A percentile compares a stretch with the other conserved stretches of the same genome.
Conservation (phyloP, 2,888 invertebrate genomes). For the Lepidocyrtoides sp. region DNA sequence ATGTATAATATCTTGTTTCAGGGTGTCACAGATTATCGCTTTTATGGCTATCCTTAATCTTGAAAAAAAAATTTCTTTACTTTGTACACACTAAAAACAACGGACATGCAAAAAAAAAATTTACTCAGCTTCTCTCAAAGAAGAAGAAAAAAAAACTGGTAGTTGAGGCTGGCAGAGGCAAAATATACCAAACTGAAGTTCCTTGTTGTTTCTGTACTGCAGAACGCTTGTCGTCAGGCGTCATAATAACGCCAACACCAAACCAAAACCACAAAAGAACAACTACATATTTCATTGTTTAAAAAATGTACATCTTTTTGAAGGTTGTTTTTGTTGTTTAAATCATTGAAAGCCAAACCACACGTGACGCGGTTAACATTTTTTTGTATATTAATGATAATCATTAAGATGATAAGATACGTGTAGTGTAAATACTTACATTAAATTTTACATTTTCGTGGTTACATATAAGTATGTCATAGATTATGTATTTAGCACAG, state of each 20-base stretch:
- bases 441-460: too few relatives aligned
- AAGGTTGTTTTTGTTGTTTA: slow-evolving; percentile 27
- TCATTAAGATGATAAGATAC: slow-evolving; percentile 15
- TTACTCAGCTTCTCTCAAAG: too few relatives aligned
- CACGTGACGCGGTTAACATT: slow-evolving; percentile 14
- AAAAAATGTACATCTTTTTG: not conserved
- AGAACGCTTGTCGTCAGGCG: not conserved
- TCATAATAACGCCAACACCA: not conserved
- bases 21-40: slow-evolving; percentile 39
- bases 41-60: slow-evolving; percentile 31
- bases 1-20: not conserved
- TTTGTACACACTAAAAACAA: not conserved
- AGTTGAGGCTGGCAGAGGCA: not conserved
- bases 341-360: not conserved
- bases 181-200: not conserved
- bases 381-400: not conserved
- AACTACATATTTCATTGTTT: not conserved
- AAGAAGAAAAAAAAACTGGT: too few relatives aligned
- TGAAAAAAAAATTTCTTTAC: slow-evolving; percentile 7
- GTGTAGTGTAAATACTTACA: not conserved
- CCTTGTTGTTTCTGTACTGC: not conserved
- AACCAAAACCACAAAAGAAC: not conserved
- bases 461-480: not conserved
- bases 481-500: not conserved
- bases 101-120: not conserved